phyloP scores from a whole-genome alignment of 2,113 vertebrate species.

The Onychorhynchus coronatus region DNA sequence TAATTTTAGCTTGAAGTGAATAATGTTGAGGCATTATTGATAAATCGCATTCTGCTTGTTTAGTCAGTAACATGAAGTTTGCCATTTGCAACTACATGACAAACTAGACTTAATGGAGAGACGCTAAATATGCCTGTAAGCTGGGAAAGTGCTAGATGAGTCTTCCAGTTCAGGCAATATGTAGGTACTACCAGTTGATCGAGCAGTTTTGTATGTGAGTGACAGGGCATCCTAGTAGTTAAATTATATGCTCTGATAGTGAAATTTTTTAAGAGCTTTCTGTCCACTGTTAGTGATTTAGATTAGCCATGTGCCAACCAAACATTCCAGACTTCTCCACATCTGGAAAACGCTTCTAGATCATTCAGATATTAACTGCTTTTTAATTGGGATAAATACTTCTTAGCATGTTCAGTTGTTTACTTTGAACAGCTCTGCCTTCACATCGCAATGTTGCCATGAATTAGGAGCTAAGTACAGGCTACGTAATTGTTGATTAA shows the following conservation, averaged over 20 bases:
- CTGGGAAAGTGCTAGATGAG: neutral
- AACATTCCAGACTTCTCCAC: neutral
- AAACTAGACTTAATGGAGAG: neutral
- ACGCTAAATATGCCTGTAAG: neutral
- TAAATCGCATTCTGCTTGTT: neutral
- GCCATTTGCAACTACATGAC: neutral
- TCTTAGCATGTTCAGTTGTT: neutral
- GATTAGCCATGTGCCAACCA: neutral
- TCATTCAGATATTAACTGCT: neutral
- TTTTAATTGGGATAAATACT: neutral
- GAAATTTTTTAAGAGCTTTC: neutral
- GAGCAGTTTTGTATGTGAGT: neutral
- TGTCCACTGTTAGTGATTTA: neutral
- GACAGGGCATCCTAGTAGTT: neutral
- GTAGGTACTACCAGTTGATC: neutral
- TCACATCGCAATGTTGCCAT: neutral
- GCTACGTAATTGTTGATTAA: neutral
- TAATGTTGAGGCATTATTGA: neutral
- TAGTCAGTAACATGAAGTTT: neutral
- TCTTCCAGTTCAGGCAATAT: neutral
- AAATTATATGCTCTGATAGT: neutral
- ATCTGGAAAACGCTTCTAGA: neutral
- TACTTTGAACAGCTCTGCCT: neutral
- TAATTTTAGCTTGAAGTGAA: neutral
- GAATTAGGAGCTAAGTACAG: neutral